These are phyloP conservation scores for Thysanoteuthis rhombus DNA, from an alignment of 2,888 invertebrate genomes.

Conservation along the genomic window DNA sequence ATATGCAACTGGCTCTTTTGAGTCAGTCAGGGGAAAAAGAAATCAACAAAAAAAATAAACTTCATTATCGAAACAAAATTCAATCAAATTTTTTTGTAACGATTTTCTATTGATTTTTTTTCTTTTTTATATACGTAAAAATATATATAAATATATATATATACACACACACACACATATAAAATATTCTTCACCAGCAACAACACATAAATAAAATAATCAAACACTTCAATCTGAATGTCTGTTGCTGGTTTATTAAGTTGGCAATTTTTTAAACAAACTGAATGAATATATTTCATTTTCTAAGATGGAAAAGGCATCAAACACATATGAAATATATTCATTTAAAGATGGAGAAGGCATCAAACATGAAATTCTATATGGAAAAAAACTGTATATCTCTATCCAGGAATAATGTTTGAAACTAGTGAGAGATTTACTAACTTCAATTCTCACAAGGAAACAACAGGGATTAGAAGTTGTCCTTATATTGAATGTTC, in stretches of 20 bases:
- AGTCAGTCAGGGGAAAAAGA: neutral
- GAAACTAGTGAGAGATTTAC: too few species aligned
- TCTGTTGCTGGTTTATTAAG: neutral
- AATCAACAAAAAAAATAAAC: too few species aligned
- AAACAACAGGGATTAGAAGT: too few species aligned
- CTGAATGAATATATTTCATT: neutral
- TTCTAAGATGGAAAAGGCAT: too few species aligned
- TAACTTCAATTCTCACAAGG: too few species aligned
- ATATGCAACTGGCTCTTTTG: neutral
- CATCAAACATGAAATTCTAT: too few species aligned
- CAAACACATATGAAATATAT: too few species aligned
- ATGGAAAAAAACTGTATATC: too few species aligned
- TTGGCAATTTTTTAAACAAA: neutral
- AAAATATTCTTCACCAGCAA: neutral
- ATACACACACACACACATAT: neutral
- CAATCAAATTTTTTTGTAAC: neutral
- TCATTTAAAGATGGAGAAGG: too few species aligned
- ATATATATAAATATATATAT: neutral
- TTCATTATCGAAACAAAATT: neutral
- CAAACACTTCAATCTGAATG: neutral
- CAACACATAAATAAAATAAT: neutral
- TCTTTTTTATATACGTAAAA: neutral
- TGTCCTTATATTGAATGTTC: too few species aligned
- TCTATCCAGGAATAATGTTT: too few species aligned
- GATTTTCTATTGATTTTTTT: neutral